Evolutionary conservation across 2,888 invertebrate genomes (phyloP).

Genomic region (Platerodrilus igneus): DNA sequence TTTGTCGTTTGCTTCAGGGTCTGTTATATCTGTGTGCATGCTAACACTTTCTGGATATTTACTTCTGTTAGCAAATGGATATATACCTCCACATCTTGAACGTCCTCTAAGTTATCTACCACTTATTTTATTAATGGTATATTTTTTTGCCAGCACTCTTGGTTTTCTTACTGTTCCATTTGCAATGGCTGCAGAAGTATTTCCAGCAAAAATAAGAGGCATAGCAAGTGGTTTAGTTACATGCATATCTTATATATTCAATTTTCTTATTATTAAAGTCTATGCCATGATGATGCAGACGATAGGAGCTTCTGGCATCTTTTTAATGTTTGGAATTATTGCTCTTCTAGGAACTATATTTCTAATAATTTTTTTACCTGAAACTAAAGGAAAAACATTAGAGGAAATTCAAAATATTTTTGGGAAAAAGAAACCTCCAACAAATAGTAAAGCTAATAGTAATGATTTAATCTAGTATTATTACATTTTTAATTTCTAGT

Average conservation of each 20-base stretch:
- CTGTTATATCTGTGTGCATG: slow-evolving; percentile 55
- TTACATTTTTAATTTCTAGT: no score
- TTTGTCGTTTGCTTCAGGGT: slow-evolving; percentile 56
- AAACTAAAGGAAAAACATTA: slow-evolving; percentile 53
- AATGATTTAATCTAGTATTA: no score
- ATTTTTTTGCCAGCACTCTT: slow-evolving; percentile 52
- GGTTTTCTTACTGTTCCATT: slow-evolving; percentile 56
- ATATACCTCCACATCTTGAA: slow-evolving; percentile 30
- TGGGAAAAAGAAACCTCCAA: slow-evolving; percentile 32
- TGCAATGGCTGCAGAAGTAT: slow-evolving; percentile 55
- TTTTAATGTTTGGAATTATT: slow-evolving; percentile 50
- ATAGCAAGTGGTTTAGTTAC: slow-evolving; percentile 50
- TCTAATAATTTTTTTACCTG: slow-evolving; percentile 48
- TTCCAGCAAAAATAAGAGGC: slow-evolving; percentile 52
- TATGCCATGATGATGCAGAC: slow-evolving; percentile 47
- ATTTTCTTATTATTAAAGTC: slow-evolving; percentile 52
- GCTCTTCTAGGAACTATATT: slow-evolving; percentile 51
- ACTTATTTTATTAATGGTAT: slow-evolving; percentile 46
- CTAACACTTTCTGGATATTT: slow-evolving; percentile 48
- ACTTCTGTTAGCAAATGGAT: slow-evolving; percentile 36
- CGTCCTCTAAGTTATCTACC: slow-evolving; percentile 43
- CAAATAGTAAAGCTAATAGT: slow-evolving; percentile 17
- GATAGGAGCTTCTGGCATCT: slow-evolving; percentile 49
- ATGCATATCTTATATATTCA: slow-evolving; percentile 51
- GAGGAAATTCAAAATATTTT: slow-evolving; percentile 52